These are phyloP conservation scores for Cuniculus paca DNA, from an alignment of 2,797 vertebrate species.

Conservation along the genomic window DNA sequence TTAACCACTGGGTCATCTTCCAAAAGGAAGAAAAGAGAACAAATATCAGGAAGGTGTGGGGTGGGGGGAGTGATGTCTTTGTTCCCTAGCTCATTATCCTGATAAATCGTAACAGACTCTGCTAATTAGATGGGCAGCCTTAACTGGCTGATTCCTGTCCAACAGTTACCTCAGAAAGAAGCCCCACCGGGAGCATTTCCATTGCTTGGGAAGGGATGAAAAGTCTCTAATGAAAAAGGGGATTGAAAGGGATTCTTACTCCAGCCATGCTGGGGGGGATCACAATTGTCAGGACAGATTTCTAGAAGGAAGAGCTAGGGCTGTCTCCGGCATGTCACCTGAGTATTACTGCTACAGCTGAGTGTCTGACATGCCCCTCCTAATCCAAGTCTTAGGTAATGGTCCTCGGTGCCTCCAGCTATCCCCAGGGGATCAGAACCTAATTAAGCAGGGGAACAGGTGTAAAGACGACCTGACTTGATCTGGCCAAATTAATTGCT, in stretches of 20 bases:
- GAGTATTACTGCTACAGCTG: conserved; percentile 61
- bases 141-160: conserved; percentile 77
- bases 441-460: conserved; percentile 84
- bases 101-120: conserved; percentile 72
- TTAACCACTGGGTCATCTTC: conserved; percentile 68
- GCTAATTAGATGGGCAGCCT: conserved; percentile 81
- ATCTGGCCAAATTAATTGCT: conserved; percentile 83
- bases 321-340: conserved; percentile 70
- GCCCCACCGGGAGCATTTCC: conserved; percentile 64
- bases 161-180: conserved; percentile 82
- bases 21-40: conserved; percentile 61
- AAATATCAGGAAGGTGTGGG: not conserved
- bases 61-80: not conserved
- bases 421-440: conserved; percentile 69
- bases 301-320: conserved; percentile 68
- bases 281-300: conserved; percentile 76
- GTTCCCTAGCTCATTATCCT: conserved; percentile 73
- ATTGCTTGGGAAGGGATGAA: conserved; percentile 84
- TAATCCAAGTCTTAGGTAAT: conserved; percentile 72
- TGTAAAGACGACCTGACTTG: conserved; percentile 75
- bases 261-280: conserved; percentile 34
- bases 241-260: not conserved
- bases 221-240: conserved; percentile 24
- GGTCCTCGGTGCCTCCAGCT: conserved; percentile 51
- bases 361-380: conserved; percentile 67